Evolutionary conservation across 2,888 invertebrate species (phyloP).

Genomic region (Drosophila silvestris): DNA sequence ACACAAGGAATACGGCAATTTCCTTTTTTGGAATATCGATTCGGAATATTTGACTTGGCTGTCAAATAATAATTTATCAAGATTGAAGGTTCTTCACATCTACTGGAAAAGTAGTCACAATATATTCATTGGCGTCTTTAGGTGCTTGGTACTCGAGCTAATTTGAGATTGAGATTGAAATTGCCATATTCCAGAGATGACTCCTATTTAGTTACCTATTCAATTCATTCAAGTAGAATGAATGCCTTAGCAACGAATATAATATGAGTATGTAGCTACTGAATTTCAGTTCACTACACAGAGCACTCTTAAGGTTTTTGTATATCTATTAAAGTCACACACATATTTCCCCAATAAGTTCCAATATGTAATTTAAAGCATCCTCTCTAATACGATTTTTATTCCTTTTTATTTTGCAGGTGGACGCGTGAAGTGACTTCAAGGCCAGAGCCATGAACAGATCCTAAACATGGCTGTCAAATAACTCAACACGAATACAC

Average conservation of each 20-base stretch:
- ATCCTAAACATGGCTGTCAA: conserved; percentile 47
- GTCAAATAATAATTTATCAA: background rate
- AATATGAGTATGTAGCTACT: background rate
- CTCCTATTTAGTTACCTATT: background rate
- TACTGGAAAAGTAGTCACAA: background rate
- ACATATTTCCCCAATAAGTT: conserved; percentile 24
- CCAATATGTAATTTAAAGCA: background rate
- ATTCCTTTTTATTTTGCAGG: conserved; percentile 37
- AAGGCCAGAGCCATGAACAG: conserved; percentile 21
- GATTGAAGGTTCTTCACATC: background rate
- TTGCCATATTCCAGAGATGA: background rate
- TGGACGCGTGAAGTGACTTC: conserved; percentile 26
- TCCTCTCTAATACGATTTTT: background rate
- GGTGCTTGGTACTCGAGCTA: background rate
- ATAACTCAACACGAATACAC: conserved; percentile 25
- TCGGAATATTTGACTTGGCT: background rate
- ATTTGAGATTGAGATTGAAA: background rate
- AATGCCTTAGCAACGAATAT: background rate
- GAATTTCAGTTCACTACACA: conserved; percentile 17
- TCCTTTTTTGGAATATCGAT: background rate
- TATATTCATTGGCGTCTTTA: background rate
- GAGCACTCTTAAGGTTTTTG: conserved; percentile 15
- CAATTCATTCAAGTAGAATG: conserved; percentile 11
- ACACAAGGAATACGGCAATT: background rate
- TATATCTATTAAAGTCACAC: conserved; percentile 9